Evolutionary conservation across 2,797 vertebrate genomes (phyloP).

Genomic region (Pitangus sulphuratus): DNA sequence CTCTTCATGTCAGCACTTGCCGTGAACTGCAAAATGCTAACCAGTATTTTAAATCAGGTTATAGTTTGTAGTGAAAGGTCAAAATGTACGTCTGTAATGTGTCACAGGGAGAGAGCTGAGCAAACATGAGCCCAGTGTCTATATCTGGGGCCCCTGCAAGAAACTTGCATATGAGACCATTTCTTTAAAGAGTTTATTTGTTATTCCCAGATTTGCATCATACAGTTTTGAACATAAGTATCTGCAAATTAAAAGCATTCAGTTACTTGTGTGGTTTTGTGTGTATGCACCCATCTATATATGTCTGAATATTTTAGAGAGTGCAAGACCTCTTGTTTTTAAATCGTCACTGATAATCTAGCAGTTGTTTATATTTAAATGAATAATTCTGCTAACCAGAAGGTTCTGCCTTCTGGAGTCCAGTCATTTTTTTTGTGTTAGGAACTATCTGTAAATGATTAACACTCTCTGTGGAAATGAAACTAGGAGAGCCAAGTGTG

Average conservation of each 20-base stretch:
- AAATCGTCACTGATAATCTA: not conserved
- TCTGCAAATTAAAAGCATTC: not conserved
- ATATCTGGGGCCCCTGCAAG: not conserved
- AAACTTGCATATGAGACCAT: not conserved
- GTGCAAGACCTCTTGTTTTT: not conserved
- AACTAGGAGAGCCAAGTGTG: not conserved
- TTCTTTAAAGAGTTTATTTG: not conserved
- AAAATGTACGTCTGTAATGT: not conserved
- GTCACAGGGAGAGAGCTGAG: not conserved
- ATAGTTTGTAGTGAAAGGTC: not conserved
- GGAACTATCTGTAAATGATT: conserved; percentile 36
- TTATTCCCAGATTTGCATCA: not conserved
- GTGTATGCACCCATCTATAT: not conserved
- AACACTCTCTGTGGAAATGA: not conserved
- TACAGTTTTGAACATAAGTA: not conserved
- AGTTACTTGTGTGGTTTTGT: not conserved
- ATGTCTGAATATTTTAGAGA: not conserved
- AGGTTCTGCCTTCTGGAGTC: conserved; percentile 11
- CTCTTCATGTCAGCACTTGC: not conserved
- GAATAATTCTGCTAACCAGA: conserved; percentile 1
- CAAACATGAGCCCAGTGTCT: not conserved
- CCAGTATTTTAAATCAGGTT: not conserved
- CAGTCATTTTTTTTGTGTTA: not conserved
- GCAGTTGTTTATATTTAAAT: conserved; percentile 28
- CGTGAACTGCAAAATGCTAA: not conserved